Conservation (phyloP, 2,797 vertebrate genomes). For the Melanotaenia parkinsoni region DNA sequence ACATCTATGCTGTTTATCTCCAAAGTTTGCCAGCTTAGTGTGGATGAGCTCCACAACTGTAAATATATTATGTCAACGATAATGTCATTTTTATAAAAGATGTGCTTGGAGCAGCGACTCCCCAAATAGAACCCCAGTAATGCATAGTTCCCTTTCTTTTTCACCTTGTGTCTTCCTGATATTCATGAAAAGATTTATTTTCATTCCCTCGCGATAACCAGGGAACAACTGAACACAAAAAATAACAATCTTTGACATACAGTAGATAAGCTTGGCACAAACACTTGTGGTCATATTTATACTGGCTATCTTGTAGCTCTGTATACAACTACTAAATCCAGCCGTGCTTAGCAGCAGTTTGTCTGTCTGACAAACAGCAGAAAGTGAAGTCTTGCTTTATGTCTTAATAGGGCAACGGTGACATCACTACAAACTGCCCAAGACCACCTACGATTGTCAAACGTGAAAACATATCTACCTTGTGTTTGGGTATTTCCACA, state of each 20-base stretch:
- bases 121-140: conserved; percentile 16
- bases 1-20: background rate
- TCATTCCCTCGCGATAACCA: conserved; percentile 6
- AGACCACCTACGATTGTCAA: conserved; percentile 65
- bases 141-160: background rate
- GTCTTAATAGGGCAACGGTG: conserved; percentile 55
- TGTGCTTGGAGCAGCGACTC: conserved; percentile 40
- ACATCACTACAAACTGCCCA: conserved; percentile 65
- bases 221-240: conserved; percentile 7
- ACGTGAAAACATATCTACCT: conserved; percentile 39
- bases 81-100: conserved; percentile 21
- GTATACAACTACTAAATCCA: conserved; percentile 16
- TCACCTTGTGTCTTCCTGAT: background rate
- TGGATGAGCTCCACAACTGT: conserved; percentile 36
- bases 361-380: conserved; percentile 15
- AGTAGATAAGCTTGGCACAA: conserved; percentile 55
- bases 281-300: conserved; percentile 35
- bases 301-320: conserved; percentile 26
- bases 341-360: conserved; percentile 40
- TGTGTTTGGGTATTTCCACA: conserved; percentile 28
- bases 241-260: conserved; percentile 22
- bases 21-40: conserved; percentile 10
- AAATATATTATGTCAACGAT: conserved; percentile 68
- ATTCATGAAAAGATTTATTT: conserved; percentile 7
- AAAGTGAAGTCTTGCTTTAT: conserved; percentile 1